Evolutionary conservation across 2,888 invertebrate species (phyloP).

Genomic region (Lymantria monacha): DNA sequence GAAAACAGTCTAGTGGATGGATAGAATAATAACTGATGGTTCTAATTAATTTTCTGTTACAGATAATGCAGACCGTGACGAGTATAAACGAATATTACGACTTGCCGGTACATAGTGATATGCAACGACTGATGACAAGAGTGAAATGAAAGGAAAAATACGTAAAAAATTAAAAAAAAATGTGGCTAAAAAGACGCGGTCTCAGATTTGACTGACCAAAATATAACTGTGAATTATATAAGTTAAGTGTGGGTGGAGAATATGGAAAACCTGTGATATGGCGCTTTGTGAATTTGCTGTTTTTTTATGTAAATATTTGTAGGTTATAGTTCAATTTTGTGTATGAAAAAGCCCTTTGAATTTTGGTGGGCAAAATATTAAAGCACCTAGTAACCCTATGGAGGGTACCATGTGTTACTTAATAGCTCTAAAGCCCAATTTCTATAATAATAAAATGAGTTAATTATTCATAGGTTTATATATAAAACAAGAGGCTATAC

Average conservation of each 20-base stretch:
- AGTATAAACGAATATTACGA: neutral
- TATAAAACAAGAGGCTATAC: no score
- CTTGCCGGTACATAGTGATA: slow-evolving; percentile 9
- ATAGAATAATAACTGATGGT: no score
- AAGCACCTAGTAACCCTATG: no score
- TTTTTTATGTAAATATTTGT: slow-evolving; percentile 39
- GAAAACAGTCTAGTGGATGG: no score
- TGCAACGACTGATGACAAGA: slow-evolving; percentile 8
- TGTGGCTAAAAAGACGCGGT: slow-evolving; percentile 11
- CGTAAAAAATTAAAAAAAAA: slow-evolving; percentile 20
- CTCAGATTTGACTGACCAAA: slow-evolving; percentile 24
- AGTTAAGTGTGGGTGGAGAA: slow-evolving; percentile 62
- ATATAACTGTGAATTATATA: slow-evolving; percentile 15
- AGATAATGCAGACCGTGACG: slow-evolving; percentile 4
- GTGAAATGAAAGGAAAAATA: neutral
- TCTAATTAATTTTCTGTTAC: neutral
- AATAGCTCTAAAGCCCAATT: no score
- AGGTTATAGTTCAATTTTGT: slow-evolving; percentile 15
- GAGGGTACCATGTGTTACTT: no score
- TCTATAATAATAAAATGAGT: no score
- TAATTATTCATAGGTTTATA: no score
- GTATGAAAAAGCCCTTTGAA: slow-evolving; percentile 17
- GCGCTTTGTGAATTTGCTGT: slow-evolving; percentile 60
- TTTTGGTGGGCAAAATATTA: slow-evolving; percentile 1
- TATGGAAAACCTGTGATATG: slow-evolving; percentile 70